Percentiles rank a stretch among this genome's conserved stretches.
Evolutionary conservation across 2,797 vertebrate species (phyloP).

Genomic region (Eleutherodactylus coqui): DNA sequence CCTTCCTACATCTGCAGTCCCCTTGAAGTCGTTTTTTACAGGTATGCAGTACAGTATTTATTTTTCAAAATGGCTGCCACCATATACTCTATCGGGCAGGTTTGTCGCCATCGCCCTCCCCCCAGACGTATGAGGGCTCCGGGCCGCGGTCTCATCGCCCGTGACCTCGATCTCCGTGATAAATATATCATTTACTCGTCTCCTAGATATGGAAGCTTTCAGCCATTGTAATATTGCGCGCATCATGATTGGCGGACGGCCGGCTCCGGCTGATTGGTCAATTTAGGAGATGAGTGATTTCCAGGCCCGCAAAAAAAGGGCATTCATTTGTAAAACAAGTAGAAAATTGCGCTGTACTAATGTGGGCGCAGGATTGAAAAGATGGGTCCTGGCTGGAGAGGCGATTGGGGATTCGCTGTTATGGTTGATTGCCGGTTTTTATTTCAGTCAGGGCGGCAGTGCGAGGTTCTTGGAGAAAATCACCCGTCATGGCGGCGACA

Average conservation of each 20-base stretch:
- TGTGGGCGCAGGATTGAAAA: not conserved
- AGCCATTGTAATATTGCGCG: not conserved
- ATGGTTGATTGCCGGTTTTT: constrained; percentile 36
- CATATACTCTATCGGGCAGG: not conserved
- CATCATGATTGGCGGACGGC: not conserved
- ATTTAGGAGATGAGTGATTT: constrained; percentile 45
- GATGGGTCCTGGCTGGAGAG: not conserved
- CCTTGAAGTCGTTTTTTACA: not conserved
- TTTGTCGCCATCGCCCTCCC: not conserved
- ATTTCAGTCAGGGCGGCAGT: constrained; percentile 11
- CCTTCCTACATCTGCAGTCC: no score
- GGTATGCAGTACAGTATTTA: not conserved
- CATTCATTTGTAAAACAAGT: constrained; percentile 32
- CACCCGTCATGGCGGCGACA: not conserved
- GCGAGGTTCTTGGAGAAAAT: not conserved
- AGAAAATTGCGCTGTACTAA: constrained; percentile 5
- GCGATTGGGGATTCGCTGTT: constrained; percentile 14
- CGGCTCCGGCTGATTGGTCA: not conserved
- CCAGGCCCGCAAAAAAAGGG: not conserved
- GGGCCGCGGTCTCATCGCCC: not conserved
- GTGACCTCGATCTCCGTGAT: not conserved
- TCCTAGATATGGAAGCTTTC: not conserved
- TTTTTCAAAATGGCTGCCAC: not conserved
- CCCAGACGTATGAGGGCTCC: not conserved
- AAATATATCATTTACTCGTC: not conserved